These are phyloP conservation scores for Platichthys stellatus DNA, from an alignment of 2,113 vertebrate species.

Conservation along the genomic window DNA sequence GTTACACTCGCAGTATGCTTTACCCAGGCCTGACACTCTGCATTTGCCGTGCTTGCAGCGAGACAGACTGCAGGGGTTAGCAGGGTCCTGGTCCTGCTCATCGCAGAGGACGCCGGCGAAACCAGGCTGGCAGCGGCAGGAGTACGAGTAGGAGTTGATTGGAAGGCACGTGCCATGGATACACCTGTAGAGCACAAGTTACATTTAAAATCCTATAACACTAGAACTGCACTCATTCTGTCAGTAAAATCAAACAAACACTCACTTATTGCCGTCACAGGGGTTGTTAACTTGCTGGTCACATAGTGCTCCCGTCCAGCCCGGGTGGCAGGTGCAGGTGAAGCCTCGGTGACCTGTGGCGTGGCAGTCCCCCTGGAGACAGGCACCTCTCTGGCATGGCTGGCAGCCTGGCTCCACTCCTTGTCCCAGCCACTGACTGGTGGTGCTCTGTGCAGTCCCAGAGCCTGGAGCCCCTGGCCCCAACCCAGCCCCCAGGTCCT, in stretches of 20 bases:
- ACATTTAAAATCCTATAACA: not conserved
- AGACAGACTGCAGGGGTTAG: constrained; percentile 89
- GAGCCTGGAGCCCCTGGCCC: constrained; percentile 81
- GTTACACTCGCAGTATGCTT: constrained; percentile 96
- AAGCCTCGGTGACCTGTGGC: constrained; percentile 90
- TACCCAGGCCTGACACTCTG: constrained; percentile 92
- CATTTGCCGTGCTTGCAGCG: constrained; percentile 96
- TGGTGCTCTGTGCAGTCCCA: constrained; percentile 40
- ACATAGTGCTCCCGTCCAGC: constrained; percentile 91
- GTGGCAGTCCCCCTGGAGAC: constrained; percentile 91
- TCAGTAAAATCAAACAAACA: constrained; percentile 21
- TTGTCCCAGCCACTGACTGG: constrained; percentile 87
- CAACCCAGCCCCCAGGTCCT: constrained; percentile 90
- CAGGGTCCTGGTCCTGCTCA: constrained; percentile 86
- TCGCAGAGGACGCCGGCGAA: constrained; percentile 94
- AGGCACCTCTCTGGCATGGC: constrained; percentile 91
- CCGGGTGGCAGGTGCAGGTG: constrained; percentile 92
- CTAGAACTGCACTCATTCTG: not conserved
- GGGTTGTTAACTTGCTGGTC: constrained; percentile 94
- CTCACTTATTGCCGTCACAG: constrained; percentile 97
- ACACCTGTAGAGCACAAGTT: constrained; percentile 82
- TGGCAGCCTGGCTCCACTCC: constrained; percentile 96
- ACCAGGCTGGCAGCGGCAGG: constrained; percentile 95
- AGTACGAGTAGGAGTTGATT: constrained; percentile 98
- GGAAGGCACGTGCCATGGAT: constrained; percentile 93